These are phyloP conservation scores for Morus bassanus DNA, from an alignment of 2,797 vertebrate genomes.

Conservation along the genomic window DNA sequence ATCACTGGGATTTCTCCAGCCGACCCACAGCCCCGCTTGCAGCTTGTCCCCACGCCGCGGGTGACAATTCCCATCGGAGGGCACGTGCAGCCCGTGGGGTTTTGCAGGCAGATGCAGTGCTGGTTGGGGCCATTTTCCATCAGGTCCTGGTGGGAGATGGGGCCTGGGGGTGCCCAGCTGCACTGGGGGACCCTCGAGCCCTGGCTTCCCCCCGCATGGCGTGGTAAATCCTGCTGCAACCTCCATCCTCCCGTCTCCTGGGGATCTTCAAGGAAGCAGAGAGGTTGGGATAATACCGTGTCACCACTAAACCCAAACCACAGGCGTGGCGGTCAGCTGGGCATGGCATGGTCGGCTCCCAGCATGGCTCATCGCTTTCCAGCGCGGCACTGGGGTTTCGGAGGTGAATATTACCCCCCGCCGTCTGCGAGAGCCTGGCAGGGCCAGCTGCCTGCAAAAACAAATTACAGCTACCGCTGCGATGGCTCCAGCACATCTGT, in stretches of 20 bases:
- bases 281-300: background rate
- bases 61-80: rapidly evolving
- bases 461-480: background rate
- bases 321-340: background rate
- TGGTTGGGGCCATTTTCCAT: background rate
- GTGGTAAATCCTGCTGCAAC: background rate
- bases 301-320: background rate
- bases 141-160: background rate
- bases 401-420: background rate
- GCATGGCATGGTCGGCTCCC: background rate
- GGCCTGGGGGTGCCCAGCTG: background rate
- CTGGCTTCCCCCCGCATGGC: rapidly evolving
- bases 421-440: background rate
- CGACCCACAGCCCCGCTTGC: rapidly evolving
- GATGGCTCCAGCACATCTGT: background rate
- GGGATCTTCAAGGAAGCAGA: background rate
- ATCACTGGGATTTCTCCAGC: background rate
- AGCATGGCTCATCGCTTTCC: rapidly evolving
- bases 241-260: background rate
- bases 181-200: rapidly evolving
- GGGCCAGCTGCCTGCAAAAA: background rate
- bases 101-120: rapidly evolving
- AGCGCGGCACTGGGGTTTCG: rapidly evolving
- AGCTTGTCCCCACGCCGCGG: background rate
- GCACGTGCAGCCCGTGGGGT: background rate